Evolutionary conservation across 1,140 invertebrate species (phyloP).

Genomic region (Trichonephila clavata): DNA sequence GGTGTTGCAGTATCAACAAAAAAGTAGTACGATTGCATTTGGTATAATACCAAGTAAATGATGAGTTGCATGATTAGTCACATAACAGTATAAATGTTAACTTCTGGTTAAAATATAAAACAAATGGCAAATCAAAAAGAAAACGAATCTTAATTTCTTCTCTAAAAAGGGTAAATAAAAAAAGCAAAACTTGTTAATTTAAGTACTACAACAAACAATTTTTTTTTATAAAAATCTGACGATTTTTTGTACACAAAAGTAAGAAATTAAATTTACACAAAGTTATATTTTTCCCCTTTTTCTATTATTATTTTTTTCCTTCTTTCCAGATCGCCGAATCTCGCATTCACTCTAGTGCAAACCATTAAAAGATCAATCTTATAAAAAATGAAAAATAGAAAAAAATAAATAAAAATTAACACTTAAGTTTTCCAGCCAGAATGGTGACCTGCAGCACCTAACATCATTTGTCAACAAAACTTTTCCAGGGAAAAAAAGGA

Average conservation of each 20-base stretch:
- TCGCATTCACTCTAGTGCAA: not conserved
- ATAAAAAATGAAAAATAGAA: not conserved
- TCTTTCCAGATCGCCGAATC: not conserved
- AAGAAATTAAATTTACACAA: not conserved
- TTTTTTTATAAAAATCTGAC: not conserved
- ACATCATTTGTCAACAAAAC: conserved; percentile 66
- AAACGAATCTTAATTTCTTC: too few relatives aligned
- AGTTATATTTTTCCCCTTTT: not conserved
- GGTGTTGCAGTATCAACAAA: too few relatives aligned
- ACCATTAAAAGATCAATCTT: conserved; percentile 56
- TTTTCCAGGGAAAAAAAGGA: not conserved
- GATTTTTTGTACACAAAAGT: not conserved
- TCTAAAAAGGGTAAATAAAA: too few relatives aligned
- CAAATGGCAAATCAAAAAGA: too few relatives aligned
- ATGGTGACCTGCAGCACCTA: conserved; percentile 45
- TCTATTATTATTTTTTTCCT: not conserved
- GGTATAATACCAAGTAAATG: too few relatives aligned
- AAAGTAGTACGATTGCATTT: too few relatives aligned
- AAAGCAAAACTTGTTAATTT: too few relatives aligned
- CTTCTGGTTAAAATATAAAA: too few relatives aligned
- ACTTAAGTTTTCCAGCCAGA: conserved; percentile 4
- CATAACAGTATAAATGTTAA: too few relatives aligned
- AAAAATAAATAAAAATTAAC: conserved; percentile 48
- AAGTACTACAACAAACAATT: not conserved
- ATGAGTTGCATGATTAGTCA: too few relatives aligned